Conservation (phyloP, 2,888 invertebrate genomes). For the Lacanobia wlatinum region DNA sequence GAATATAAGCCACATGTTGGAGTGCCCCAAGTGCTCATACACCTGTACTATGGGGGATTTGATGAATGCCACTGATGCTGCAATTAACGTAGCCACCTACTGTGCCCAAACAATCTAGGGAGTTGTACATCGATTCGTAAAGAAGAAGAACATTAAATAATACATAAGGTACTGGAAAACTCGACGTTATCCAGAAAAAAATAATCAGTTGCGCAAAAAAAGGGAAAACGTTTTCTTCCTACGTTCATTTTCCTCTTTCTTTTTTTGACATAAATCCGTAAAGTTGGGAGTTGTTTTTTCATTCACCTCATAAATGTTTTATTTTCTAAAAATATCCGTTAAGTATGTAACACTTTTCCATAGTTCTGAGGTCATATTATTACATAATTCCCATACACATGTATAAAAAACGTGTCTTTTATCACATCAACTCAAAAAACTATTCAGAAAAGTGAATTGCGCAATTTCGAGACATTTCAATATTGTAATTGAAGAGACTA, state of each 20-base stretch:
- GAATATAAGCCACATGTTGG: too few relatives aligned
- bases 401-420: conserved; percentile 26
- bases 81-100: too few relatives aligned
- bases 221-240: too few relatives aligned
- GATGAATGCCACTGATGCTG: too few relatives aligned
- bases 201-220: too few relatives aligned
- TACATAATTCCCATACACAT: conserved; percentile 27
- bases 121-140: too few relatives aligned
- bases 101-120: too few relatives aligned
- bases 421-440: not conserved
- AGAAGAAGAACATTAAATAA: too few relatives aligned
- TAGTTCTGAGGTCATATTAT: conserved; percentile 40
- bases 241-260: not conserved
- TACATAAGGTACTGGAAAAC: too few relatives aligned
- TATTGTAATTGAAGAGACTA: conserved; percentile 17
- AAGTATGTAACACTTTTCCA: conserved; percentile 28
- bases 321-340: conserved; percentile 17
- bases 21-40: too few relatives aligned
- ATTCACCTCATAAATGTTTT: conserved; percentile 38
- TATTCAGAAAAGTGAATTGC: conserved; percentile 25
- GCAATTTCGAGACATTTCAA: conserved; percentile 24
- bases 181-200: too few relatives aligned
- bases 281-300: conserved; percentile 17
- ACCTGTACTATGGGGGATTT: too few relatives aligned
- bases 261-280: not conserved